These are phyloP conservation scores for Ips typographus DNA, from an alignment of 1,140 invertebrate species.

Conservation along the genomic window DNA sequence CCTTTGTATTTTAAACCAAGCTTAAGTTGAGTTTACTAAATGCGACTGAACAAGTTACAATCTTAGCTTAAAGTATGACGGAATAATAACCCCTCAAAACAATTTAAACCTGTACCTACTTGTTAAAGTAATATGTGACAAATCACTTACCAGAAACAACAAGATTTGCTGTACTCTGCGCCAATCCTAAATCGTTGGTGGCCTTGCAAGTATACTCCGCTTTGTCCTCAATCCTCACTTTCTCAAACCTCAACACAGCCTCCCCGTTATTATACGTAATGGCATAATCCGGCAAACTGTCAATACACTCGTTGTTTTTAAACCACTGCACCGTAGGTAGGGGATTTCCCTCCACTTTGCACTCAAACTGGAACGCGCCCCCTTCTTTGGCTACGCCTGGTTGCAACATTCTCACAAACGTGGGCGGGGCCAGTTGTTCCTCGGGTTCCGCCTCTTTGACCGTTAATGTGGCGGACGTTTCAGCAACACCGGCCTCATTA, in stretches of 20 bases:
- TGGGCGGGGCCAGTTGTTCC: conserved; percentile 65
- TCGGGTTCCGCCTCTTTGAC: conserved; percentile 73
- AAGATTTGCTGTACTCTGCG: conserved; percentile 60
- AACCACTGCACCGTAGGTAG: conserved; percentile 79
- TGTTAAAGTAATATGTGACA: background rate
- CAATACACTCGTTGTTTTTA: conserved; percentile 72
- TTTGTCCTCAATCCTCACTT: conserved; percentile 60
- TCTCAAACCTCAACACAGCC: conserved; percentile 63
- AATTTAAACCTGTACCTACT: too few relatives aligned
- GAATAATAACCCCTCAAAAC: too few relatives aligned
- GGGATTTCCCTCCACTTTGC: conserved; percentile 72
- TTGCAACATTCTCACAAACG: conserved; percentile 65
- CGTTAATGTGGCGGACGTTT: conserved; percentile 71
- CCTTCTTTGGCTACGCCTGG: conserved; percentile 67
- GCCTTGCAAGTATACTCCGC: conserved; percentile 70
- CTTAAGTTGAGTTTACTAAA: too few relatives aligned
- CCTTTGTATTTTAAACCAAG: too few relatives aligned
- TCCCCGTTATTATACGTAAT: conserved; percentile 68
- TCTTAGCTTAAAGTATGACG: too few relatives aligned
- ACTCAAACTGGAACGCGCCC: conserved; percentile 65
- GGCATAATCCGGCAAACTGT: conserved; percentile 70
- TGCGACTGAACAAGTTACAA: too few relatives aligned
- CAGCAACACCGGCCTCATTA: conserved; percentile 68
- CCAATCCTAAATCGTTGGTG: conserved; percentile 66
- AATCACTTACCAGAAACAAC: conserved; percentile 56